Conservation (phyloP, 2,888 invertebrate genomes). For the Apamea monoglypha region DNA sequence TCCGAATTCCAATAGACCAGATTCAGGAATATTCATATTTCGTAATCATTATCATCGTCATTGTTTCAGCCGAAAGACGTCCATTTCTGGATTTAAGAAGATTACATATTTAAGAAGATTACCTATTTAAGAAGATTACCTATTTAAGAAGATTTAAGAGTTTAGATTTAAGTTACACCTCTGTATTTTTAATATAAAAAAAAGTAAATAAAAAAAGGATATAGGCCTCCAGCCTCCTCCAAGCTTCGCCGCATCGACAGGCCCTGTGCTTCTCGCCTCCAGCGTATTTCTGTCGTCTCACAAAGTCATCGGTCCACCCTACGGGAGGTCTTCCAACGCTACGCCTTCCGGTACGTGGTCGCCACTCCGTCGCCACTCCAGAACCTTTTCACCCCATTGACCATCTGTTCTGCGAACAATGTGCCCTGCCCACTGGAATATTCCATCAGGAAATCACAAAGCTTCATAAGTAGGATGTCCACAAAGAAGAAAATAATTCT, state of each 20-base stretch:
- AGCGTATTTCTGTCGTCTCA: neutral
- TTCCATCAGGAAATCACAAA: neutral
- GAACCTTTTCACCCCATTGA: neutral
- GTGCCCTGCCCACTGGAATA: neutral
- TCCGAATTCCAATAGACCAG: neutral
- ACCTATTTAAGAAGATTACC: too few species aligned
- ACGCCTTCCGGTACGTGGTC: neutral
- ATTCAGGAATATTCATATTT: neutral
- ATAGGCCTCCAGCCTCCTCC: neutral
- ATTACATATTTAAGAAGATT: too few species aligned
- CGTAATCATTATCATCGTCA: neutral
- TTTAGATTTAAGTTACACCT: too few species aligned
- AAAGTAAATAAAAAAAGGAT: too few species aligned
- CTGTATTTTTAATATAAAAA: too few species aligned
- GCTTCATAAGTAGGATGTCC: neutral
- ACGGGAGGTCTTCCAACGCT: neutral
- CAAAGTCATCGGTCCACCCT: neutral
- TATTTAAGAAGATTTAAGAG: too few species aligned
- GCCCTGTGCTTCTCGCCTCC: neutral
- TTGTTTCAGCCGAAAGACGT: too few species aligned
- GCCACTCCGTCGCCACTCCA: too few species aligned
- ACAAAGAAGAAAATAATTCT: neutral
- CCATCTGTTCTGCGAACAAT: neutral
- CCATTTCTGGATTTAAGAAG: too few species aligned
- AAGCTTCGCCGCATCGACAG: neutral